Evolutionary conservation across 2,888 invertebrate genomes (phyloP), one percentile per base, ranked within the genome.

Genomic region (Chromoteleia sp.): DNA sequence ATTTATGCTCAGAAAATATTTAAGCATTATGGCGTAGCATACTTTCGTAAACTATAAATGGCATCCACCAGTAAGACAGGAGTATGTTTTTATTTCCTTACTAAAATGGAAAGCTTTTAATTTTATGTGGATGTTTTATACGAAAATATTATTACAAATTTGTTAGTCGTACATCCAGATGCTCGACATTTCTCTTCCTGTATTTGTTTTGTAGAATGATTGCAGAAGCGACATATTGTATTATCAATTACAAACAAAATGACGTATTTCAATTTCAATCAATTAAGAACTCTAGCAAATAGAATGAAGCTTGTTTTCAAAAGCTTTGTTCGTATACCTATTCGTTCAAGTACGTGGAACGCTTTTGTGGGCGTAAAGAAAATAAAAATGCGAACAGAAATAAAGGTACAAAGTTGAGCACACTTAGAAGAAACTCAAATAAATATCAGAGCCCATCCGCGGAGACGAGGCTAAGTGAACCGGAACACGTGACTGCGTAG

Each of bases 361-460:
- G 50, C 39, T 61, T 52, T 61, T 43, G 68, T 68, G 52, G 19
- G 50, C 15, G 43, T 14, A 19, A 52, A 21, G 7, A 61, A 52
- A 61, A 61, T 73, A 52, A 61, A 54, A 52, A 73, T 61, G 50
- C 30, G 41, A 63, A 63, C 56, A 45, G 63, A 73, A 63, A 36
- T 63, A 63, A 45, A 63, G 30, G 54, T 63, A 63, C 43, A 25
- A 41, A 25, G 54, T 63, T 61, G 54, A 73, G 36, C 54, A 63
- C 54, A 41, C 73, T 73, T 45, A 63, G 54, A 56, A 54, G 41
- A 63, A 73, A 63, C 54, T 73, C 63, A 54, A 73, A 59, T 70
- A 59, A 70, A 73, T 54, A 63, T 54, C 63, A 36, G 33, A 19
- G 25, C 17, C 25, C 54, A 73, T 73, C 33, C 30, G 12, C 25